A percentile compares a stretch with the other conserved stretches of the same genome.
These are phyloP conservation scores for Papilio helenus DNA, from an alignment of 1,140 invertebrate species.

Conservation along the genomic window DNA sequence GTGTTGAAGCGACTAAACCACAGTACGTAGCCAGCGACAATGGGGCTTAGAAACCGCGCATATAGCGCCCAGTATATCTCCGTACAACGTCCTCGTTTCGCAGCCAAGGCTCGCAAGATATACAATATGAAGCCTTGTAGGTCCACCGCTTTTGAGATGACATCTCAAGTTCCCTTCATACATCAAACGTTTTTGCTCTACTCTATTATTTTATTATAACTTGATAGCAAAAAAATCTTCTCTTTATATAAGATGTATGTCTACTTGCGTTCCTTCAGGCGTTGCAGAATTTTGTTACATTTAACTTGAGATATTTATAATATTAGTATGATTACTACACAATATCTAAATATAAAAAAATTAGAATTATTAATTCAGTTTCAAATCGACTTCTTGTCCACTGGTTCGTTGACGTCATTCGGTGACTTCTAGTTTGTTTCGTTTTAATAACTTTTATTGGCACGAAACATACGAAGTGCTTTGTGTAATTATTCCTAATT, in stretches of 20 bases:
- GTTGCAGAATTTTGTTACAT: no score
- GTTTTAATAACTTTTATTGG: constrained; percentile 6
- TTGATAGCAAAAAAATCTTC: neutral
- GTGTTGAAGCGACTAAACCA: neutral
- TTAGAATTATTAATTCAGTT: neutral
- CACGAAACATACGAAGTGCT: neutral
- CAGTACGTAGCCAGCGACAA: constrained; percentile 30
- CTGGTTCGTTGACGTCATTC: constrained; percentile 2
- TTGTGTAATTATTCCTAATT: neutral
- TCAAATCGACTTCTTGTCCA: neutral
- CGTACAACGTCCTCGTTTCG: constrained; percentile 21
- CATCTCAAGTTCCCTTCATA: constrained; percentile 28
- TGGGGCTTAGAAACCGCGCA: constrained; percentile 29
- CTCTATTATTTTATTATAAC: constrained; percentile 5
- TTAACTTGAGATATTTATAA: no score
- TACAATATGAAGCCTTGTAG: constrained; percentile 35
- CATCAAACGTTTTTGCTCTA: constrained; percentile 24
- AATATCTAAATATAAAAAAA: neutral
- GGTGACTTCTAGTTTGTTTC: neutral
- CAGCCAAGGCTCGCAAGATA: constrained; percentile 28
- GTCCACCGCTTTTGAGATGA: constrained; percentile 30
- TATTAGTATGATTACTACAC: no score
- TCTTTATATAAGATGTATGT: no score
- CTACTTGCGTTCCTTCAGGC: no score
- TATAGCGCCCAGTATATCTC: constrained; percentile 12